Percentiles rank a stretch among this genome's conserved stretches.
phyloP scores from a whole-genome alignment of 2,113 vertebrate species.

The Gobius niger region DNA sequence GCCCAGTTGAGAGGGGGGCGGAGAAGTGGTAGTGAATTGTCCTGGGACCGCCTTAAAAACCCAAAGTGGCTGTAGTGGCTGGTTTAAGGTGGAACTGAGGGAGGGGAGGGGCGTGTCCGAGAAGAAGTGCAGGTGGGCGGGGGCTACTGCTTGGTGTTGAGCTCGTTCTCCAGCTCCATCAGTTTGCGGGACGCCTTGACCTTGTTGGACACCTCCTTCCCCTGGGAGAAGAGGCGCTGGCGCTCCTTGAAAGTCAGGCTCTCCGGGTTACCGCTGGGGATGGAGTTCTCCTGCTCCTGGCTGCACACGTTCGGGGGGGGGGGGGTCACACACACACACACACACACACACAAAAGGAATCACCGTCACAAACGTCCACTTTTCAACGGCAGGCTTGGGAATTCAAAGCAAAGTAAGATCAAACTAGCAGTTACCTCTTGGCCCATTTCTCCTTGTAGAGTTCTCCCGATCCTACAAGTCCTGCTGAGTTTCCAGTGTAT shows the following conservation, averaged over 20 bases:
- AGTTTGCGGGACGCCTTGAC: slow-evolving; percentile 96
- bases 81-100: slow-evolving; percentile 38
- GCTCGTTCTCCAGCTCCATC: slow-evolving; percentile 96
- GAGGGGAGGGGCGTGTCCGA: neutral
- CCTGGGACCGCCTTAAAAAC: slow-evolving; percentile 5
- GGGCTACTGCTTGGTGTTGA: slow-evolving; percentile 89
- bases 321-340: no score
- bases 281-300: slow-evolving; percentile 84
- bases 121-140: slow-evolving; percentile 14
- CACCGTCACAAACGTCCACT: no score
- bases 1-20: slow-evolving; percentile 30
- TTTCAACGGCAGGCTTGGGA: no score
- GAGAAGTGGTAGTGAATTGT: slow-evolving; percentile 4
- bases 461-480: slow-evolving; percentile 82
- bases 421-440: slow-evolving; percentile 80
- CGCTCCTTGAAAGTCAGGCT: slow-evolving; percentile 95
- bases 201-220: slow-evolving; percentile 95
- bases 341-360: no score
- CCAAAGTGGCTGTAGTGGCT: slow-evolving; percentile 4
- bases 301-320: slow-evolving; percentile 56
- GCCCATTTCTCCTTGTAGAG: slow-evolving; percentile 84
- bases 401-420: neutral
- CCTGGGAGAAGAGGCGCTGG: slow-evolving; percentile 97
- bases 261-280: slow-evolving; percentile 84
- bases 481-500: slow-evolving; percentile 87